phyloP scores from a whole-genome alignment of 2,797 vertebrate genomes.

The Urosaurus nigricauda region DNA sequence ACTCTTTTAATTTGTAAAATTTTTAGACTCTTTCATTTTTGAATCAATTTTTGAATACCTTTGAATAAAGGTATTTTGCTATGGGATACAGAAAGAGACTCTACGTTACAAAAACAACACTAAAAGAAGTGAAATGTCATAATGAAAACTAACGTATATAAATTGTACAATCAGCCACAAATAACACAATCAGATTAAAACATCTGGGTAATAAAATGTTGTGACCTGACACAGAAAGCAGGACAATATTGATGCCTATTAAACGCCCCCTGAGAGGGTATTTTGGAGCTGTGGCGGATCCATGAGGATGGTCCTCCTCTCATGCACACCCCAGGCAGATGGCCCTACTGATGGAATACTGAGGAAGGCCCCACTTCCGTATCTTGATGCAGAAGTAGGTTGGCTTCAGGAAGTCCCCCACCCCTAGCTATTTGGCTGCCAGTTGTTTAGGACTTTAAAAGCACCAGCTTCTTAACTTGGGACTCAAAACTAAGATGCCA shows the following conservation, averaged over 20 bases:
- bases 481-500: neutral
- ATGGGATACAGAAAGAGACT: neutral
- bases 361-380: neutral
- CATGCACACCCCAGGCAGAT: neutral
- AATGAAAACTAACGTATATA: neutral
- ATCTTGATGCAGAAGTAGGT: neutral
- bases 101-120: neutral
- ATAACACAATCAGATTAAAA: neutral
- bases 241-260: neutral
- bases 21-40: neutral
- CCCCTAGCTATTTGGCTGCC: neutral
- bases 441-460: neutral
- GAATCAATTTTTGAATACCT: too few relatives aligned
- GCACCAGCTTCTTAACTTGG: neutral
- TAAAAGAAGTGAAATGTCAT: neutral
- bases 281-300: neutral
- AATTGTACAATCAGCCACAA: neutral
- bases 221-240: neutral
- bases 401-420: neutral
- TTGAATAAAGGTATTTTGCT: neutral
- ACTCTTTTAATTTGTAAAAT: neutral
- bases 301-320: neutral
- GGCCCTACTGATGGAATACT: neutral
- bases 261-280: neutral
- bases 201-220: neutral